These are phyloP conservation scores for Pagrus major DNA, from an alignment of 2,113 vertebrate species.

Conservation along the genomic window DNA sequence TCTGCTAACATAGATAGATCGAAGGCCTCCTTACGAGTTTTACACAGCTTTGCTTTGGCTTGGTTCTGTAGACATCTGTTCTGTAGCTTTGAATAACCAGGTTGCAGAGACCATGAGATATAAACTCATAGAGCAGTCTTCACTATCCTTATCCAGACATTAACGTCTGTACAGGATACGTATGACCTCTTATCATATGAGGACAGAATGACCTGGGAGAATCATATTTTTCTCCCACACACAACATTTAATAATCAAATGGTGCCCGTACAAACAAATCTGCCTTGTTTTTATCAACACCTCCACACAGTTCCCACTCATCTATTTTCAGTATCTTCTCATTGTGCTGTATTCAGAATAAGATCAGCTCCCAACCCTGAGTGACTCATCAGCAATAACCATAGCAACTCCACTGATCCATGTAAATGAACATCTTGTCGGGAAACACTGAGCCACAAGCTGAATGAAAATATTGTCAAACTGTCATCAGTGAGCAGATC, in stretches of 20 bases:
- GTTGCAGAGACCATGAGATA: no score
- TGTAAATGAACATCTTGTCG: constrained; percentile 43
- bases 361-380: constrained; percentile 12
- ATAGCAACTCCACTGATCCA: constrained; percentile 44
- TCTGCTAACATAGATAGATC: no score
- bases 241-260: not conserved
- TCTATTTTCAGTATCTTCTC: constrained; percentile 16
- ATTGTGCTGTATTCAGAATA: not conserved
- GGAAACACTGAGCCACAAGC: not conserved
- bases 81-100: no score
- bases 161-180: no score
- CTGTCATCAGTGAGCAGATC: not conserved
- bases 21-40: no score
- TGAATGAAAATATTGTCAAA: constrained; percentile 26
- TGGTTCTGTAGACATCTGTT: no score
- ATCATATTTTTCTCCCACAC: no score
- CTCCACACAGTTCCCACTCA: not conserved
- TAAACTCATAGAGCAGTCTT: no score
- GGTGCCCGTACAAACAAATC: not conserved
- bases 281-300: not conserved
- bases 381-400: constrained; percentile 45
- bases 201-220: no score
- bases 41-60: no score
- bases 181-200: no score
- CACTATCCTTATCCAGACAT: no score